phyloP scores from a whole-genome alignment of 2,888 invertebrate species.

The Cephus spinipes region DNA sequence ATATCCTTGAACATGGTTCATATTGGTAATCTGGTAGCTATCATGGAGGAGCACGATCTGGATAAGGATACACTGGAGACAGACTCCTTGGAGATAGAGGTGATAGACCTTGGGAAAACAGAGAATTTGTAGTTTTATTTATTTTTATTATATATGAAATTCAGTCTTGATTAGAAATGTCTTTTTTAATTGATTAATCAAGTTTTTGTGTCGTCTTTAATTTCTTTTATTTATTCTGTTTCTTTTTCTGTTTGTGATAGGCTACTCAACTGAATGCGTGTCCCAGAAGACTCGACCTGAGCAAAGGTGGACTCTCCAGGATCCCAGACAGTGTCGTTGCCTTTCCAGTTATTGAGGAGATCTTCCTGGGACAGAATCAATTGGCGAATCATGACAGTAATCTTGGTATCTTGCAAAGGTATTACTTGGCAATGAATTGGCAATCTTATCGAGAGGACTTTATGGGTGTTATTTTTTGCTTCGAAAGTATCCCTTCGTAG shows the following conservation, averaged over 20 bases:
- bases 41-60: slow-evolving; percentile 55
- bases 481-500: background rate
- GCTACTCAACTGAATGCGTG: slow-evolving; percentile 50
- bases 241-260: slow-evolving; percentile 34
- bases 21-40: slow-evolving; percentile 47
- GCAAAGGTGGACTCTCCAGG: slow-evolving; percentile 60
- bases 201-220: background rate
- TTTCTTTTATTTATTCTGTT: slow-evolving; percentile 14
- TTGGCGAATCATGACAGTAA: slow-evolving; percentile 56
- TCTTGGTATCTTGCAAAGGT: slow-evolving; percentile 55
- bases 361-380: slow-evolving; percentile 61
- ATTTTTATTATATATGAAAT: background rate
- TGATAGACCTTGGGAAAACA: slow-evolving; percentile 30
- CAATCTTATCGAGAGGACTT: background rate
- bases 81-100: slow-evolving; percentile 63
- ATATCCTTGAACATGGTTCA: slow-evolving; percentile 44
- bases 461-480: background rate
- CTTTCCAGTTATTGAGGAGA: slow-evolving; percentile 60
- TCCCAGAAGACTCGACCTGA: slow-evolving; percentile 61
- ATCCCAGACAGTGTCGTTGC: slow-evolving; percentile 62
- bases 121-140: background rate
- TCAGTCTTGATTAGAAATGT: background rate
- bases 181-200: background rate
- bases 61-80: slow-evolving; percentile 57
- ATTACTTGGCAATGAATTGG: slow-evolving; percentile 15